Evolutionary conservation across 2,888 invertebrate species (phyloP), one percentile per base, ranked within the genome.

Genomic region (Cyaniris semiargus): DNA sequence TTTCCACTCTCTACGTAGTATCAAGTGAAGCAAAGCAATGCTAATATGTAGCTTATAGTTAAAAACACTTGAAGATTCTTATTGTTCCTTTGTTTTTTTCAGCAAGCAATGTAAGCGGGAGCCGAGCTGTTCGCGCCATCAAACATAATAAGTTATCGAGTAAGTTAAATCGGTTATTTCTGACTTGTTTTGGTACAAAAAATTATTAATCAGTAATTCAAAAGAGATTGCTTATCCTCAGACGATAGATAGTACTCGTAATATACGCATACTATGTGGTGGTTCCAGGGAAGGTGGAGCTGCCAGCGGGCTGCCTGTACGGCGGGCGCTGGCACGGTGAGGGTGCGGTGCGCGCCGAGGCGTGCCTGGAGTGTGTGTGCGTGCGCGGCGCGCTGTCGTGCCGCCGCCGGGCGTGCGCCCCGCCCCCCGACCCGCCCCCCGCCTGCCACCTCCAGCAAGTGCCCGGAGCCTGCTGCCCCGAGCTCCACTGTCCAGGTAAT

Each of bases 291-390:
- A 79, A 80, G 48, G 15, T 78, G 56, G 78, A 79, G 60, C 79
- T 86, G 13, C 85, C 87, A 4, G 80, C 83, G 83, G 96, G 96
- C 78, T 97, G 97, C 87, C 93, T 95, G 86, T 97, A 97, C 90
- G 96, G 96, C 83, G 96, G 96, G 44, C 95, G 95, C 78, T 95
- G 95, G 90, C 96, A 96, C 89, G 94, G 94, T 10, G 96, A 96
- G 84, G 96, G 96, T 58, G 90, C 94, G 66, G 89, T 97, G 82
- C 88, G 92, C 79, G 96, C 97, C 78, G 97, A 97, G 88, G 96
- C 97, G 44, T 98, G 98, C 86, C 93, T 98, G 78, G 95, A 95
- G 83, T 98, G 98, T 89, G 95, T 95, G 81, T 98, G 98, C 89
- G 94, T 91, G 72, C 95, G 95, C 76, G 96, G 96, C 80, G 96